Evolutionary conservation across 2,888 invertebrate genomes (phyloP).

Genomic region (Operophtera brumata): DNA sequence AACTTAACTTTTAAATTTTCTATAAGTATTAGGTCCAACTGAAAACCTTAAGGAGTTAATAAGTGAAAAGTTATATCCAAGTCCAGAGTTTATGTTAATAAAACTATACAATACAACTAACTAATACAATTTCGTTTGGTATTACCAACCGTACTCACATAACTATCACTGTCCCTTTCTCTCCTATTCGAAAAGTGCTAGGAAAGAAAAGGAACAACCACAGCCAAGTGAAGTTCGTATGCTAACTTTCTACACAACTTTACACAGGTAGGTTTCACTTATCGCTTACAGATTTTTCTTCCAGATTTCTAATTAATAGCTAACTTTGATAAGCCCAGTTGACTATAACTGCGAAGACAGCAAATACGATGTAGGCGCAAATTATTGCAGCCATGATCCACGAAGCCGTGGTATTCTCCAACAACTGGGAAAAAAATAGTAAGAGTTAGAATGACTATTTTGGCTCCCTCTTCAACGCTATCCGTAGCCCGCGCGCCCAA

Average conservation of each 20-base stretch:
- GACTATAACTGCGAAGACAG: background rate
- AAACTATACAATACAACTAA: background rate
- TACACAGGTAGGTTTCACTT: background rate
- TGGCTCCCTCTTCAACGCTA: too few relatives aligned
- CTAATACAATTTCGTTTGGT: background rate
- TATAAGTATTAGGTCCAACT: too few relatives aligned
- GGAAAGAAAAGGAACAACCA: background rate
- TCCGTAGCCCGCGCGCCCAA: too few relatives aligned
- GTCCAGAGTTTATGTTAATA: too few relatives aligned
- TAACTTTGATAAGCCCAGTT: slow-evolving; percentile 5
- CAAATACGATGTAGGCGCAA: slow-evolving; percentile 2
- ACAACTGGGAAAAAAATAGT: slow-evolving; percentile 3
- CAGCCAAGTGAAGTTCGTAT: too few relatives aligned
- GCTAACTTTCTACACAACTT: too few relatives aligned
- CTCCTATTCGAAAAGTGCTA: background rate
- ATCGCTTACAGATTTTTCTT: slow-evolving; percentile 2
- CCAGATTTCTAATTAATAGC: background rate
- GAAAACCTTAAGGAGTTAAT: too few relatives aligned
- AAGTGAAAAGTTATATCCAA: too few relatives aligned
- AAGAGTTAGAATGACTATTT: too few relatives aligned
- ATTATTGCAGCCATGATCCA: background rate
- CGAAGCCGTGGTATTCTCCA: background rate
- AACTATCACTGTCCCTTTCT: background rate
- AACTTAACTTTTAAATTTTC: too few relatives aligned
- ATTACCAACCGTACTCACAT: too few relatives aligned